Base-by-base conservation (phyloP, 2,888 invertebrate species). In the Polyommatus iphigenia region DNA sequence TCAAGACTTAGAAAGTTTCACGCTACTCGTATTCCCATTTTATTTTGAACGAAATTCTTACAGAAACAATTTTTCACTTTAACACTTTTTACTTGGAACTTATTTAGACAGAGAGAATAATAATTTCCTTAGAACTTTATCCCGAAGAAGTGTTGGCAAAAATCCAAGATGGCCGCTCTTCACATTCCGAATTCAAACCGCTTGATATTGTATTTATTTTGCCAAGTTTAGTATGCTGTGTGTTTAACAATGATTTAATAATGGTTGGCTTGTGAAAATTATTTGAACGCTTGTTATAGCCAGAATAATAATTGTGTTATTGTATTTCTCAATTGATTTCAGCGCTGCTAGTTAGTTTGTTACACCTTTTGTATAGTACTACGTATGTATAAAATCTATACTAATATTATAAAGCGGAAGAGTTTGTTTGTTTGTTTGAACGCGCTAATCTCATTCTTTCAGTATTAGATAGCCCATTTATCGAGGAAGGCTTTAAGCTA, bases 91-190 rank as follows among this genome's bases (percentile, higher is more conserved):
- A 67, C 67, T 67, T 8, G 13, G 62, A 62, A 24, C 62, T 5
- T 62, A 29, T 59, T n/a, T 67, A 32, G 67, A 67, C 32, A 29
- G 15, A 15, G 62, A 62, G 67, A 32, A 67, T 62, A 71, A 71
- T 18, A 32, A n/a, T 71, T 71, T 71, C 71, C 8, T 41, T 41
- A 3, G 3, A 72, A 72, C 72, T 41, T 41, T 41, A 24, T 72
- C n/a, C n/a, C 71, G 62, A 29, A 67, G 67, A 41, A 72, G 72
- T 41, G 72, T 72, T 72, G 72, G 72, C 72, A 41, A 41, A 41
- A 41, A 72, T 72, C 72, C 72, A 72, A 72, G 15, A 72, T 72
- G 72, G 72, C 41, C 8, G 72, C 36, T 71, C 29, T 13, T 67
- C 29, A 29, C 29, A 67, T 67, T 67, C 15, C 67, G 67, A 67